Evolutionary conservation across 2,888 invertebrate species (phyloP), one percentile per base, ranked within the genome.

Genomic region (Galerucella calmariensis): DNA sequence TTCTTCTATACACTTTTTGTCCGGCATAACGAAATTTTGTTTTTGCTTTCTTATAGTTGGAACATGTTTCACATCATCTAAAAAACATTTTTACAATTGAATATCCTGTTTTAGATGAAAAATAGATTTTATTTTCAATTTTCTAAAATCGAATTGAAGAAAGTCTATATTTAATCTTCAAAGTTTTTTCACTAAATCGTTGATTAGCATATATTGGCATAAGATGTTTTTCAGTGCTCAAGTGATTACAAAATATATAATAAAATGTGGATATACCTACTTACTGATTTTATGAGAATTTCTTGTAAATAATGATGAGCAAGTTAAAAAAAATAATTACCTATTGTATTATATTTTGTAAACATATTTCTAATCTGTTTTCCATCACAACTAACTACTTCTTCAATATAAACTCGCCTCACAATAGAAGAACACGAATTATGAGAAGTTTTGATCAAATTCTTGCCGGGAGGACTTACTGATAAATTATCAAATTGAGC

Each of bases 401-500:
- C 66, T 67, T 72, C 72, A 5, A 67, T 27, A 48, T 66, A 72
- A 24, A 72, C 46, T 10, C 72, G 46, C 59, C 72, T 66, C n/a
- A 72, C 66, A 46, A 72, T 51, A 51, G 72, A 58, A n/a, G 35
- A 59, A 27, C 58, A 35, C n/a, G 35, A 59, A 59, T 67, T 59
- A 27, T 67, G 44, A 44, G 14, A 41, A 41, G 14, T 10, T 11
- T 35, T 62, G n/a, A 11, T 5, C 12, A 48, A 66, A 72, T 59
- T 35, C 16, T 24, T 66, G 5, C 16, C 16, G 8, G n/a, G 0
- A 10, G 58, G 59, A 67, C 67, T 59, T 24, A 72, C 66, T 9
- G 66, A 46, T 41, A 66, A 67, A 58, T 75, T 71, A 24, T 69
- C 71, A 73, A 68, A 77, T 46, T 74, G 59, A 35, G 63, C 35